Percentiles rank a stretch among this genome's conserved stretches.
Conservation (phyloP, 2,797 vertebrate genomes). For the Geotrypetes seraphini region DNA sequence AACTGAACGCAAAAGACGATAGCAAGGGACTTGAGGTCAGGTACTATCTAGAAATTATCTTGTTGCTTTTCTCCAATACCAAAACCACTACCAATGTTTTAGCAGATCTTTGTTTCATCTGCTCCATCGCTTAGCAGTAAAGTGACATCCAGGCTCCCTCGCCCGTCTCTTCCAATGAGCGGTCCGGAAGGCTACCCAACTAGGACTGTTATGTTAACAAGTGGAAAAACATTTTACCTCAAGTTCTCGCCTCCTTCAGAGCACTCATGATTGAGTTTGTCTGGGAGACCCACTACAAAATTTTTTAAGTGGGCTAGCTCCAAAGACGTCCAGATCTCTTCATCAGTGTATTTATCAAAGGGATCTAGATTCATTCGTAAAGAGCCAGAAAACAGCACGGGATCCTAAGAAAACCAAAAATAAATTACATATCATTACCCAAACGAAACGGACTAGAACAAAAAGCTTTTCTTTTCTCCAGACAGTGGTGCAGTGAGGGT, state of each 20-base stretch:
- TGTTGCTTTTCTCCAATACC: no score
- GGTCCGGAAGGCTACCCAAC: no score
- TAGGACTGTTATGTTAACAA: no score
- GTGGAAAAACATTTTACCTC: constrained; percentile 64
- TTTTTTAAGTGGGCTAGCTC: constrained; percentile 83
- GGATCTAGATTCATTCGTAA: constrained; percentile 94
- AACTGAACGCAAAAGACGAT: no score
- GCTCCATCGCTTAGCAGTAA: no score
- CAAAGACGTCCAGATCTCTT: constrained; percentile 79
- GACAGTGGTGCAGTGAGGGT: no score
- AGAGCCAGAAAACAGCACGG: constrained; percentile 86
- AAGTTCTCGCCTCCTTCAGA: constrained; percentile 92
- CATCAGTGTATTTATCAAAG: constrained; percentile 76
- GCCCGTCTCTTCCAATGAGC: no score
- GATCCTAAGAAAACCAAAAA: constrained; percentile 59
- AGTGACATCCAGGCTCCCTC: no score
- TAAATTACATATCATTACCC: not conserved
- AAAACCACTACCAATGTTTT: no score
- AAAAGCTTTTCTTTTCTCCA: not conserved
- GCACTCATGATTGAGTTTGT: constrained; percentile 81
- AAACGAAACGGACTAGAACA: not conserved
- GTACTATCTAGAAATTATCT: no score
- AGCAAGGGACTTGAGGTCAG: no score
- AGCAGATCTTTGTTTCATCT: no score
- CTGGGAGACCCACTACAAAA: constrained; percentile 75